A percentile compares a stretch with the other conserved stretches of the same genome.
These are phyloP conservation scores for Periophthalmus magnuspinnatus DNA, from an alignment of 2,797 vertebrate genomes.

Conservation along the genomic window DNA sequence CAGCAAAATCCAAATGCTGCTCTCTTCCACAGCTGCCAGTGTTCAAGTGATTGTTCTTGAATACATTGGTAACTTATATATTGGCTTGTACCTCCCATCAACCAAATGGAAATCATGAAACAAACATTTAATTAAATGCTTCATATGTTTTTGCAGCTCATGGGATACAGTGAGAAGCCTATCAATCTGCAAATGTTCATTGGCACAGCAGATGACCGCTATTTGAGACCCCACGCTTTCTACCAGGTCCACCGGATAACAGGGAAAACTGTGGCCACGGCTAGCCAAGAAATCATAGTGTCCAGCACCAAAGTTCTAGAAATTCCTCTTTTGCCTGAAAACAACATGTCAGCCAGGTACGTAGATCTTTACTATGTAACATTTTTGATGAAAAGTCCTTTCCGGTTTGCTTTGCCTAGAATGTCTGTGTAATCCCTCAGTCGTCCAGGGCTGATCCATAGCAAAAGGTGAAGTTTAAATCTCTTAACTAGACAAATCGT, in stretches of 20 bases:
- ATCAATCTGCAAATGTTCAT: slow-evolving; percentile 99
- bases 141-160: slow-evolving; percentile 77
- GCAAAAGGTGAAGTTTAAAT: too few species aligned
- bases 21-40: slow-evolving; percentile 16
- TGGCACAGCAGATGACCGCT: slow-evolving; percentile 96
- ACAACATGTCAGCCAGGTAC: slow-evolving; percentile 97
- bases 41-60: slow-evolving; percentile 26
- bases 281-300: slow-evolving; percentile 95
- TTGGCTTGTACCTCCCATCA: slow-evolving; percentile 22
- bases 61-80: slow-evolving; percentile 22
- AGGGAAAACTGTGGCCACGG: slow-evolving; percentile 96
- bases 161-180: slow-evolving; percentile 94
- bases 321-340: slow-evolving; percentile 97
- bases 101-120: slow-evolving; percentile 21
- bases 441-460: too few species aligned
- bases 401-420: too few species aligned
- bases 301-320: slow-evolving; percentile 96
- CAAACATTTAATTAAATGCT: slow-evolving; percentile 9
- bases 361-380: slow-evolving; percentile 29
- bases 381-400: neutral
- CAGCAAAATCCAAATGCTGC: slow-evolving; percentile 16
- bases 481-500: too few species aligned
- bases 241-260: slow-evolving; percentile 99
- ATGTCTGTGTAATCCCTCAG: too few species aligned
- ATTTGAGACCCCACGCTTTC: slow-evolving; percentile 95